Base-by-base conservation (phyloP, 2,797 vertebrate species). In the Percopsis omiscomaycus region DNA sequence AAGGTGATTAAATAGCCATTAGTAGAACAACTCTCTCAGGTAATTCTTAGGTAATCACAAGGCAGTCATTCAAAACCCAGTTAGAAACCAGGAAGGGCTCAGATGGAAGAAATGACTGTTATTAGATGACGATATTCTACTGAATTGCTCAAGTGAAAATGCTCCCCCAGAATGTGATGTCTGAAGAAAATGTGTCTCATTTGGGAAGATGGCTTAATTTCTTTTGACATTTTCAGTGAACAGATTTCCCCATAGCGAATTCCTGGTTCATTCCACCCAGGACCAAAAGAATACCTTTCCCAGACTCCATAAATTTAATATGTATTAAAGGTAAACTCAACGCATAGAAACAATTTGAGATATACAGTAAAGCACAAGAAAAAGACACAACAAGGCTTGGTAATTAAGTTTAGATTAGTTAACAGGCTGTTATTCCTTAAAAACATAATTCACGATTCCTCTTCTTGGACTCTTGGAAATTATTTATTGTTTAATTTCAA, bases 1-100 rank as follows among this genome's bases (percentile, higher is more conserved):
- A 75, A 84, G 81, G 91, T 91, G 89, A 93, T 93, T 92, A 91
- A 88, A 93, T 92, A 91, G 74, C 82, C 85, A 90, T 93, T 91
- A 90, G 80, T 53, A 70, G 52, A 88, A 87, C 49, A 79, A 87
- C 81, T 91, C 88, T 91, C 76, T 29, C 81, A 91, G 90, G 88
- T 91, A 90, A 91, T 92, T 91, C n/a, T n/a, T n/a, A n/a, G n/a
- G n/a, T n/a, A n/a, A n/a, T n/a, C 84, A 80, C 82, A 80, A 86
- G 88, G 78, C 86, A 87, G 86, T 90, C 84, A 84, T 88, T 91
- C 80, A 88, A 81, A 85, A 89, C 81, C 86, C 83, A 79, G 86
- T 90, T 88, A 87, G 84, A 66, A 77, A 86, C 71, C 74, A 82
- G 78, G 71, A 86, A 80, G 61, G 59, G 73, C 74, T 66, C 61